Evolutionary conservation across 2,113 vertebrate species (phyloP).

Genomic region (Paedocypris sp.): DNA sequence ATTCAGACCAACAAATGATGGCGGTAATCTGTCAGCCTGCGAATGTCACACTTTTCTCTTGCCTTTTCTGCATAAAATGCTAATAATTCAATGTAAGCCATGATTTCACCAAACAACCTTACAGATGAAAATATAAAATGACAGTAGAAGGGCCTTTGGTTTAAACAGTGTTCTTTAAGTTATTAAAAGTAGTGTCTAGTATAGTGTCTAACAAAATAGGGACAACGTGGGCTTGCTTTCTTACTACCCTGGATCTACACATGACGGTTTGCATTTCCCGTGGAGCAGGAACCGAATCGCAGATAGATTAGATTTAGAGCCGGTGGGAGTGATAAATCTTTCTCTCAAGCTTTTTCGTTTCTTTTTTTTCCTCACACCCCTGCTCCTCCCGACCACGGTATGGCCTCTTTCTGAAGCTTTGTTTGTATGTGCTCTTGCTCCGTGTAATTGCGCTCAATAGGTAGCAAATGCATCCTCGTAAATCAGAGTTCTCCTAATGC

Average conservation of each 20-base stretch:
- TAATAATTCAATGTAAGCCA: not conserved
- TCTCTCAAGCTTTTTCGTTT: not conserved
- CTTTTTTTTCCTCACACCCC: constrained; percentile 5
- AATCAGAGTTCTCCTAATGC: constrained; percentile 45
- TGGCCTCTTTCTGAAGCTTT: constrained; percentile 37
- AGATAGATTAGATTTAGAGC: constrained; percentile 34
- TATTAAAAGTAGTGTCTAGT: not conserved
- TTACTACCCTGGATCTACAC: constrained; percentile 21
- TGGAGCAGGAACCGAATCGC: constrained; percentile 7
- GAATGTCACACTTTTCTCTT: not conserved
- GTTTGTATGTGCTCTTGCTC: constrained; percentile 42
- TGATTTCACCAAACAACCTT: not conserved
- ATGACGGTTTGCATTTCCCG: constrained; percentile 18
- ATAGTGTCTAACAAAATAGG: not conserved
- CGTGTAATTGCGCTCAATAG: constrained; percentile 51
- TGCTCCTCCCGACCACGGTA: constrained; percentile 30
- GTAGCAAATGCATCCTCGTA: constrained; percentile 52
- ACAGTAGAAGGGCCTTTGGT: not conserved
- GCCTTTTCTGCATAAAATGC: not conserved
- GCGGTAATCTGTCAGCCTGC: not conserved
- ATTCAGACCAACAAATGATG: not conserved
- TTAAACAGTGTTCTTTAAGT: not conserved
- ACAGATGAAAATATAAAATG: not conserved
- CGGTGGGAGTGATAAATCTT: constrained; percentile 31
- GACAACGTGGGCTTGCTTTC: not conserved